Evolutionary conservation across 2,888 invertebrate genomes (phyloP), one percentile per base, ranked within the genome.

Genomic region (Tetragonula carbonaria): DNA sequence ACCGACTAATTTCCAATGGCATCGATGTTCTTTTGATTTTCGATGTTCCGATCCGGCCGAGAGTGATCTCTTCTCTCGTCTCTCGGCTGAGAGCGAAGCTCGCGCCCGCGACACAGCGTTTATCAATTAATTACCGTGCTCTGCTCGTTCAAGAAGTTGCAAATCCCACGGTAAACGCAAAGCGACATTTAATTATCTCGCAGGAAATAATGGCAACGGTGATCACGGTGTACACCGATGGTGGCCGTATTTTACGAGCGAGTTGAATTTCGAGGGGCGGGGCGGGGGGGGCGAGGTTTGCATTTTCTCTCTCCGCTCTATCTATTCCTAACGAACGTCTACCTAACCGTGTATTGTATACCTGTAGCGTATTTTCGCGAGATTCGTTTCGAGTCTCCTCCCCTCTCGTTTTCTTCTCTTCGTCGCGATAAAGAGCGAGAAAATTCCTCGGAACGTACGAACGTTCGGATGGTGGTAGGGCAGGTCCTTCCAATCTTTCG

Each of bases 1-100:
- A 23, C 65, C 45, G 18, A 14, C 77, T 33, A 68, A 83, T 83
- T 77, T 83, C 77, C 83, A 83, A 45, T 77, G 68, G 21, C 28
- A 38, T 11, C 33, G 14, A 55, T 51, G 72, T 76, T 83, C 76
- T 76, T 73, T 83, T 11, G 67, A 82, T 77, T 63, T 28, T 63
- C 75, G 59, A 62, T 23, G 28, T 28, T 45, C 45, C 53, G 28
- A 33, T 33, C 33, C 33, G 33, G 33, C 33, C 33, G 33, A 33
- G 33, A 33, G 33, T 23, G 62, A 70, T 33, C 38, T 28, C 16
- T 53, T 28, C 8, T 28, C 28, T 73, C 62, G 5, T n/a, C 23
- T 38, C 38, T 38, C 45, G 5, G 38, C 5, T 38, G 38, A 6
- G 38, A 38, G 38, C 38, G 38, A 8, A 38, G 38, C 38, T 38